These are phyloP conservation scores for Geococcyx californianus DNA, from an alignment of 2,113 vertebrate genomes.

Conservation along the genomic window DNA sequence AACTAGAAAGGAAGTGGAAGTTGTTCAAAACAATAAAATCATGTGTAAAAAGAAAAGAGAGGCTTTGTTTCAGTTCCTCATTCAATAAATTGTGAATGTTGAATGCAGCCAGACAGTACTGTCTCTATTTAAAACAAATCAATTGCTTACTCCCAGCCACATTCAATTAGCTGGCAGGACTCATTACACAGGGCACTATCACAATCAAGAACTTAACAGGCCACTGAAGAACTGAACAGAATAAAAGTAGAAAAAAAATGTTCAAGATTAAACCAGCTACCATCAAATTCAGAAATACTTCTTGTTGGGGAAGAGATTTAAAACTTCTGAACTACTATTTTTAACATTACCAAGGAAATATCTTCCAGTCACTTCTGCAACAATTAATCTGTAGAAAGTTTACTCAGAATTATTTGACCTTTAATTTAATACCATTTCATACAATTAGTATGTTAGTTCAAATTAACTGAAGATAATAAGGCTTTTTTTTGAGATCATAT, in stretches of 20 bases:
- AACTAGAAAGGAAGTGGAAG: neutral
- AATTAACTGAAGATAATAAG: neutral
- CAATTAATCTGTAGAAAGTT: neutral
- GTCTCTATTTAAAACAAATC: neutral
- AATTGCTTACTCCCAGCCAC: neutral
- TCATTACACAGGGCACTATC: neutral
- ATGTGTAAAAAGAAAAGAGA: neutral
- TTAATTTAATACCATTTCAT: neutral
- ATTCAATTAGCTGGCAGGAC: neutral
- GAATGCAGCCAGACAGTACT: neutral
- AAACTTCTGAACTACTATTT: neutral
- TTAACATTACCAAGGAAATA: neutral
- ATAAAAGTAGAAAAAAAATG: neutral
- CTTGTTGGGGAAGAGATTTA: neutral
- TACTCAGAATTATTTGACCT: neutral
- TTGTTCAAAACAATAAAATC: neutral
- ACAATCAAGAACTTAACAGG: neutral
- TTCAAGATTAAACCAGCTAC: neutral
- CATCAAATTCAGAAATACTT: neutral
- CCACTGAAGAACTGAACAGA: neutral
- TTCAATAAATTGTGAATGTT: neutral
- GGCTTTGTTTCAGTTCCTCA: neutral
- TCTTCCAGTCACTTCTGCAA: neutral
- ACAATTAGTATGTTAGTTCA: neutral
- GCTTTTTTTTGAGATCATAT: neutral